Percentiles rank a stretch among this genome's conserved stretches.
phyloP scores from a whole-genome alignment of 2,113 vertebrate species.

The Notiomystis cincta region DNA sequence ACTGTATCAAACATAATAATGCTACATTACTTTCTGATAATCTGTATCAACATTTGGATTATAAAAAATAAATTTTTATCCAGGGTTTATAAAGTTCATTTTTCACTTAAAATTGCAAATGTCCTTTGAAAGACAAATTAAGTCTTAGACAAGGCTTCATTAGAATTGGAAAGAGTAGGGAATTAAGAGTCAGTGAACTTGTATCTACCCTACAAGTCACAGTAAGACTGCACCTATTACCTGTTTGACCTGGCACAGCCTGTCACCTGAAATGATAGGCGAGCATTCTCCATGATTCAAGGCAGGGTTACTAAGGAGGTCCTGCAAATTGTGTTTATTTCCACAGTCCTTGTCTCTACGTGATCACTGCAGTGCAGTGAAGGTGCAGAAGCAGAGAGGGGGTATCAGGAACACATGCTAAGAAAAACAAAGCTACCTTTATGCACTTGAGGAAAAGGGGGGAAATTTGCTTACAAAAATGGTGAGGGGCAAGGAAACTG shows the following conservation, averaged over 20 bases:
- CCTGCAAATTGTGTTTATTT: neutral
- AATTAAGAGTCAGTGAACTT: neutral
- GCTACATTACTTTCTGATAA: neutral
- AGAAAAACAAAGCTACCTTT: neutral
- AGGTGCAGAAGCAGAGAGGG: neutral
- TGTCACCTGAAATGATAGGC: neutral
- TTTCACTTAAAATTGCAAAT: neutral
- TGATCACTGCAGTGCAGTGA: neutral
- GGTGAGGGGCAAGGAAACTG: neutral
- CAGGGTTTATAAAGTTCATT: neutral
- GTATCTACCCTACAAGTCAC: neutral
- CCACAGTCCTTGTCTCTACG: fast-evolving
- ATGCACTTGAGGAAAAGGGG: neutral
- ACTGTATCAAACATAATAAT: neutral
- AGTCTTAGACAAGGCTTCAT: neutral
- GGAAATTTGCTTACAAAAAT: neutral
- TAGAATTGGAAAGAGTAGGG: neutral
- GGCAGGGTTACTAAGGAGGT: fast-evolving
- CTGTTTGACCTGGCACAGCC: neutral
- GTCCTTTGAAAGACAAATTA: neutral
- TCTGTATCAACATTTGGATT: neutral
- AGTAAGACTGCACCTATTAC: neutral
- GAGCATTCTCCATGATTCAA: neutral
- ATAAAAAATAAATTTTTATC: neutral
- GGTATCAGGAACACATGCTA: neutral